Base-by-base conservation (phyloP, 1,140 invertebrate genomes). In the Mycetomoellerius zeteki region DNA sequence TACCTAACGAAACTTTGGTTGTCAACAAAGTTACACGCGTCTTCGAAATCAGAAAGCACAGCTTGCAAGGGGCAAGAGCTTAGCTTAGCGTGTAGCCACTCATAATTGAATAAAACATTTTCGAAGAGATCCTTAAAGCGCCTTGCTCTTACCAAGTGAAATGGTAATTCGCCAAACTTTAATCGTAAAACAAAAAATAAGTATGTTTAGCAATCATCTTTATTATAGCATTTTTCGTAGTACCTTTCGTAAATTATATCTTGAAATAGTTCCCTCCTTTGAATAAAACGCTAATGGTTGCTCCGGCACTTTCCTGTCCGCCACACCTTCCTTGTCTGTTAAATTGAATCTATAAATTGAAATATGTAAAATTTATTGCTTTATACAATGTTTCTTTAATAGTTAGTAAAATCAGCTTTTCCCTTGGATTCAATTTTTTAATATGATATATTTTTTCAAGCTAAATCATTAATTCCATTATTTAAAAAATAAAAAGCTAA, bases 31-130 rank as follows among this genome's bases (percentile, higher is more conserved):
- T 95, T 96, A 71, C 98, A 98, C 1, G 98, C 97, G 93, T 99
- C 99, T 96, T 99, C 99, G 94, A 99, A 99, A 94, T 99, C 99
- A 14, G 98, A 98, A 12, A 99, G 95, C 2, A 99, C 97, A 0
- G 98, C 97, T 96, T 99, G 99, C 2, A 99, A 96, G 1, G 99
- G 99, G 94, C 99, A 99, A 86, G 98, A 98, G 86, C 97, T 98
- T 1, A 99, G 95, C 94, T 99, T 99, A 0, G 99, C 99, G 93
- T 99, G 98, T 0, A 99, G 96, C 98, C 99, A 99, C 88, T 99
- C 97, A 93, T 99, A 99, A 95, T 99, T 99, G 95, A 99, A 99
- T 0, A 99, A 96, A 12, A 99, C 99, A 92, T 99, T 97, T 72
- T 98, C 97, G 94, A 99, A 99, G 0, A 99, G 96, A 95, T 99